Evolutionary conservation across 2,888 invertebrate genomes (phyloP).

Genomic region (Lamellibrachia satsuma): DNA sequence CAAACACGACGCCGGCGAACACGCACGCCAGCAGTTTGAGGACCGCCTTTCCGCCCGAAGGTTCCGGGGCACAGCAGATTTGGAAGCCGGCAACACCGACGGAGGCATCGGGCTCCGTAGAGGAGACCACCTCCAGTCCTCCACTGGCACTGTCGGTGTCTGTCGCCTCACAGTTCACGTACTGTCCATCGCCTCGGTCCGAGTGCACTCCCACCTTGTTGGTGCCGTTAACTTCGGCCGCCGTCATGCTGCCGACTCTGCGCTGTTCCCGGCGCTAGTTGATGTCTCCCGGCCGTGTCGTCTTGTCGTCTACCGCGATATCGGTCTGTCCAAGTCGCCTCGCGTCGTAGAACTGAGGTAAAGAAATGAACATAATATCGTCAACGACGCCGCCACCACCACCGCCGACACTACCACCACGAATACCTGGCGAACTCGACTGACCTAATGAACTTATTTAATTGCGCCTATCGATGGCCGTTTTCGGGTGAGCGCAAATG

Average conservation of each 20-base stretch:
- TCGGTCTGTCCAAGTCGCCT: neutral
- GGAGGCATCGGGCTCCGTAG: neutral
- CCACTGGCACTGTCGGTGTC: neutral
- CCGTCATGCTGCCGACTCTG: neutral
- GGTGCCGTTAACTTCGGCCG: neutral
- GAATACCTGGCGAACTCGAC: neutral
- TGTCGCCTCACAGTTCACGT: neutral
- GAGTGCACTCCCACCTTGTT: neutral
- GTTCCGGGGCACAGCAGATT: conserved; percentile 32
- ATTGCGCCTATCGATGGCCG: neutral
- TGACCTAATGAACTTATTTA: neutral
- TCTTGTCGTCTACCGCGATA: neutral
- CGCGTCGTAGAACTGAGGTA: neutral
- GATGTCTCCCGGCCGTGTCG: neutral
- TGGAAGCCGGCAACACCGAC: neutral
- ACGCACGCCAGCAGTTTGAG: conserved; percentile 29
- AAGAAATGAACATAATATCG: neutral
- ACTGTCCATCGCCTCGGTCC: neutral
- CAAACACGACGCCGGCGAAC: conserved; percentile 40
- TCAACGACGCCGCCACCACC: neutral
- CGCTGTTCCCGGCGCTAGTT: neutral
- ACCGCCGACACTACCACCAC: neutral
- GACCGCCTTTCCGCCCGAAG: neutral
- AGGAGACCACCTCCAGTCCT: neutral
- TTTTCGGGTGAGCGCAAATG: neutral